These are phyloP conservation scores for Parapristionchus giblindavisi DNA, from an alignment of 2,888 invertebrate species.

Conservation along the genomic window DNA sequence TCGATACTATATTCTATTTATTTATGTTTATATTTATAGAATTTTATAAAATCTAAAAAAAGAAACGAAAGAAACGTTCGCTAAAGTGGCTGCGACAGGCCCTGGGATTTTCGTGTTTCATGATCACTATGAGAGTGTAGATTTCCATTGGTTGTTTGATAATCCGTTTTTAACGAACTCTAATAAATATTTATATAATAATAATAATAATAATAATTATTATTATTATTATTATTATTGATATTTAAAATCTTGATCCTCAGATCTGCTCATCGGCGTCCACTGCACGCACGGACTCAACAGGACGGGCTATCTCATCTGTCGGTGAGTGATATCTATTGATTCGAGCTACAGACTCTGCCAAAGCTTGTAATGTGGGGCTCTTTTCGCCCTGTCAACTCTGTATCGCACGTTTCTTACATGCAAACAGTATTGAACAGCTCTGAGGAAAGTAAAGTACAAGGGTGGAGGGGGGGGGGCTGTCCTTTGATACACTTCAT, in stretches of 20 bases:
- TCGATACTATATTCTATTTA: neutral
- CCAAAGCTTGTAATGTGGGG: slow-evolving; percentile 41
- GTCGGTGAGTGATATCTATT: slow-evolving; percentile 69
- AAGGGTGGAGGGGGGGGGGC: too few relatives aligned
- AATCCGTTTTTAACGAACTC: neutral
- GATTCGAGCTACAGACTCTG: slow-evolving; percentile 42
- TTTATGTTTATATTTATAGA: neutral
- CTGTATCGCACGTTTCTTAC: too few relatives aligned
- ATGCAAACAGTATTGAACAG: too few relatives aligned
- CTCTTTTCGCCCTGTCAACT: too few relatives aligned
- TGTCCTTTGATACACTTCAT: too few relatives aligned
- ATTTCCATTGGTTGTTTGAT: neutral
- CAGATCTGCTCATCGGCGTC: slow-evolving; percentile 72
- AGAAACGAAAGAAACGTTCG: too few relatives aligned
- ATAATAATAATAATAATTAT: too few relatives aligned
- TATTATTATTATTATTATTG: neutral
- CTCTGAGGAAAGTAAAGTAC: too few relatives aligned
- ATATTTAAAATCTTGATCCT: neutral
- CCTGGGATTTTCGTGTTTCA: neutral
- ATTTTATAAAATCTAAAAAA: too few relatives aligned
- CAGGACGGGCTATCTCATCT: slow-evolving; percentile 73
- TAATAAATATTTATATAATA: neutral
- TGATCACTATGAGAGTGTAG: neutral
- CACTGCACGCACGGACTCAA: slow-evolving; percentile 75
- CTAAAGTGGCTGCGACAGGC: neutral